Evolutionary conservation across 2,113 vertebrate genomes (phyloP).

Genomic region (Lepisosteus oculatus): DNA sequence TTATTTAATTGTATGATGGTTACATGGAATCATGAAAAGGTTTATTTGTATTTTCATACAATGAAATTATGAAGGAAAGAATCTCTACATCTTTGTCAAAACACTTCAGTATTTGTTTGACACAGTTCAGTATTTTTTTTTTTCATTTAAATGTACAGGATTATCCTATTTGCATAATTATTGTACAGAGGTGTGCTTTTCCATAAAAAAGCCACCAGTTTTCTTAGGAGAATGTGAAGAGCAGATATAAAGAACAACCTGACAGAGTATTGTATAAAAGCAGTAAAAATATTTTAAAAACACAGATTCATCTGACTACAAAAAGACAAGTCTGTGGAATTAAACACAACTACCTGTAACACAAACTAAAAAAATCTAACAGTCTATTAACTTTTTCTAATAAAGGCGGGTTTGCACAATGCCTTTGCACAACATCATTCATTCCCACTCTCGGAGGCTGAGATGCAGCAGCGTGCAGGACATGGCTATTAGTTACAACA

Average conservation of each 20-base stretch:
- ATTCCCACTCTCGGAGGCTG: not conserved
- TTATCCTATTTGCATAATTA: no score
- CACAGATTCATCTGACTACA: not conserved
- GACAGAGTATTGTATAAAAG: not conserved
- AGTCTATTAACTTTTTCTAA: not conserved
- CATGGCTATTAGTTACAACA: not conserved
- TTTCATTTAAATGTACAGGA: no score
- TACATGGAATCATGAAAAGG: not conserved
- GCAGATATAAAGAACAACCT: not conserved
- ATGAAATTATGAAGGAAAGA: no score
- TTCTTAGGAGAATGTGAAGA: no score
- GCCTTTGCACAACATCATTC: not conserved
- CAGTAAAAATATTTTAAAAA: not conserved
- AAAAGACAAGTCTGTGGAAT: not conserved
- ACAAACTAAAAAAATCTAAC: not conserved
- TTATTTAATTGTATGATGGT: conserved; percentile 13
- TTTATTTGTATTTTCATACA: no score
- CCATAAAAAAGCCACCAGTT: no score
- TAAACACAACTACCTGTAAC: no score
- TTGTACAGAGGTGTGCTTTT: no score
- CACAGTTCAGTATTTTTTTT: no score
- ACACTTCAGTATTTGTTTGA: no score
- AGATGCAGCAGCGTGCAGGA: not conserved
- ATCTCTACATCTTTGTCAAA: no score
- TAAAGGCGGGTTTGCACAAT: not conserved